These are phyloP conservation scores for Eupithecia abbreviata DNA, from an alignment of 2,888 invertebrate genomes.

Conservation along the genomic window DNA sequence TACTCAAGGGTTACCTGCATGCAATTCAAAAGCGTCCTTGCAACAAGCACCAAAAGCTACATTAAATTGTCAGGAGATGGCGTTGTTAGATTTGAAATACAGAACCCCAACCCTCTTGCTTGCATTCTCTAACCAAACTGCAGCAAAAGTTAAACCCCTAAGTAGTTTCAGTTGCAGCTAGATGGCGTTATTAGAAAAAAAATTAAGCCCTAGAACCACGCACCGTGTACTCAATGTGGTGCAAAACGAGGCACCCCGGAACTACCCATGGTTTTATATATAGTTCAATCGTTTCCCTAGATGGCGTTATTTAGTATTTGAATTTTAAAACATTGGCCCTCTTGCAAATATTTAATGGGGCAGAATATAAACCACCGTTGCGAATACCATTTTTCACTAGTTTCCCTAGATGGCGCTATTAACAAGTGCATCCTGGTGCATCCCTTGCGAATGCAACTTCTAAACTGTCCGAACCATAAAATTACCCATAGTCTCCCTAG, in stretches of 20 bases:
- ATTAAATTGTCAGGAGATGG: background rate
- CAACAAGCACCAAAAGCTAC: background rate
- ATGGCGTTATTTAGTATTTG: background rate
- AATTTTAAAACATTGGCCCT: background rate
- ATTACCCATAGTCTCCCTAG: background rate
- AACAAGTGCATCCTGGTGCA: too few species aligned
- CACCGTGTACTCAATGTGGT: background rate
- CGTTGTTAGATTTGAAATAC: background rate
- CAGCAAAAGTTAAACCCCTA: background rate
- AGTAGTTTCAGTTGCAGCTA: background rate
- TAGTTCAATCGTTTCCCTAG: background rate
- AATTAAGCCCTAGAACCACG: background rate
- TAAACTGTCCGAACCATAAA: background rate
- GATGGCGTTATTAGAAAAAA: background rate
- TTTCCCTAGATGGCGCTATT: background rate
- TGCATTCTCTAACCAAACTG: background rate
- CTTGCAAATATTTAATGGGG: background rate
- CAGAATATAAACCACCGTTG: background rate
- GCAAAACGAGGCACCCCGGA: background rate
- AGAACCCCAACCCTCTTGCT: background rate
- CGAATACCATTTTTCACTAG: background rate
- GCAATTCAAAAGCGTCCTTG: background rate
- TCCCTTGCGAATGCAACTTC: too few species aligned
- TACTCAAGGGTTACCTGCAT: background rate
- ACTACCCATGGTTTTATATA: background rate